These are phyloP conservation scores for Chloropsis hardwickii DNA, from an alignment of 2,113 vertebrate species.

Conservation along the genomic window DNA sequence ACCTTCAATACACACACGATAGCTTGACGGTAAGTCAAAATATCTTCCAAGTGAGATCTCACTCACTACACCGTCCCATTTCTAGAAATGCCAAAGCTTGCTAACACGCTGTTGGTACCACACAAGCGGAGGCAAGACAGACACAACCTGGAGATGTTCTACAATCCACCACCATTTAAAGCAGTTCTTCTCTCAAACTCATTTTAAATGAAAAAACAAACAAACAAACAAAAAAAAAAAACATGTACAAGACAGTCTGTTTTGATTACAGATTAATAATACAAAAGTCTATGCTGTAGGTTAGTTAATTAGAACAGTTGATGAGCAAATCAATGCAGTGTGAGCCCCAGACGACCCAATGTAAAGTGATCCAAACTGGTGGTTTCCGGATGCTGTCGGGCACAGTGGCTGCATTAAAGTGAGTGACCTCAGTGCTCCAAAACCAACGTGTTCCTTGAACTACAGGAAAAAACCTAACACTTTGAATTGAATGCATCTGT, in stretches of 20 bases:
- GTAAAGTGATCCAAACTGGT: slow-evolving; percentile 20
- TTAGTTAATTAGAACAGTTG: slow-evolving; percentile 70
- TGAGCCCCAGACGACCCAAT: slow-evolving; percentile 28
- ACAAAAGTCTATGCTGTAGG: slow-evolving; percentile 68
- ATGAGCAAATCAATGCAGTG: slow-evolving; percentile 63
- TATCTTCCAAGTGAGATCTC: slow-evolving; percentile 40
- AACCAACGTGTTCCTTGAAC: slow-evolving; percentile 58
- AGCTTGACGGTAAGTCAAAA: slow-evolving; percentile 59
- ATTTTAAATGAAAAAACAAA: slow-evolving; percentile 55
- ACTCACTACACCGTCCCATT: slow-evolving; percentile 4
- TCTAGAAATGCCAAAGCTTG: slow-evolving; percentile 38
- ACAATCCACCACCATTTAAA: slow-evolving; percentile 58
- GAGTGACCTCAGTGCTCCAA: slow-evolving; percentile 46
- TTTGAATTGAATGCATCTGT: background rate
- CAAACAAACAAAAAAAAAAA: too few relatives aligned
- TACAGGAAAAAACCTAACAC: slow-evolving; percentile 33
- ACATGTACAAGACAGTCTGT: slow-evolving; percentile 74
- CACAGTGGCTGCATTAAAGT: slow-evolving; percentile 55
- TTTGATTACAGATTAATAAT: slow-evolving; percentile 76
- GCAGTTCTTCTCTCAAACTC: slow-evolving; percentile 72
- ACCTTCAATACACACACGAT: slow-evolving; percentile 44
- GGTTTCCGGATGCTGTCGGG: slow-evolving; percentile 39
- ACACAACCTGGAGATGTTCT: slow-evolving; percentile 39
- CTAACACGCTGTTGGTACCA: background rate
- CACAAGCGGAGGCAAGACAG: slow-evolving; percentile 14